Evolutionary conservation across 2,113 vertebrate species (phyloP), one percentile per base, ranked within the genome.

Genomic region (Ifrita kowaldi): DNA sequence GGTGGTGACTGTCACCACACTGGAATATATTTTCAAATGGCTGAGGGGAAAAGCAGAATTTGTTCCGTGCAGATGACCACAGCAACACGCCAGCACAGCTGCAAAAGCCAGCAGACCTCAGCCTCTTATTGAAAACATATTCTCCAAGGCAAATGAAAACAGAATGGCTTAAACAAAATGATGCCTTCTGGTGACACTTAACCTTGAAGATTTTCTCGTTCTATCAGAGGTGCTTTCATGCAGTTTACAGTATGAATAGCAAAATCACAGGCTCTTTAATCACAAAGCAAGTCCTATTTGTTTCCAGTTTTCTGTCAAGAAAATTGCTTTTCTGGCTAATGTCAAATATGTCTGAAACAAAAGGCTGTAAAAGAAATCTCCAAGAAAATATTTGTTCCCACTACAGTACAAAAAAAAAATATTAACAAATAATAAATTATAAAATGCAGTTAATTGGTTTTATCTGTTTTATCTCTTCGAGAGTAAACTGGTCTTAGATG

Each of bases 21-120:
- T 37, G 62, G n/a, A 94, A 41, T 28, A 23, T 3, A 13, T 27
- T 76, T 84, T 47, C 65, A 75, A 16, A 20, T 49, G 44, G 24
- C 44, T 71, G 57, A 78, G 30, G 10, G 52, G 16, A 73, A 93
- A 87, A 75, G 33, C 18, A 76, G 62, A 76, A 53, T 49, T 75
- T 23, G 2, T 67, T 89, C 59, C 56, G 18, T 35, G 47, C 30
- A n/a, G 24, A 47, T 56, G 67, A 56, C 2, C 33, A 11, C 22
- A 39, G 41, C 44, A 35, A 87, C 16, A 68, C 0, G 0, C 14
- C 55, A 26, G 17, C 41, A 65, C 0, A 0, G 46, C 41, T 52
- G 49, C 37, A 92, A 71, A 50, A 84, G 49, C 39, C 28, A 70
- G 17, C 60, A 81, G 20, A 42, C 19, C 88, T 80, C 57, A 56